A percentile compares a stretch with the other conserved stretches of the same genome.
Conservation (phyloP, 2,888 invertebrate genomes). For the Charanyca ferruginea region DNA sequence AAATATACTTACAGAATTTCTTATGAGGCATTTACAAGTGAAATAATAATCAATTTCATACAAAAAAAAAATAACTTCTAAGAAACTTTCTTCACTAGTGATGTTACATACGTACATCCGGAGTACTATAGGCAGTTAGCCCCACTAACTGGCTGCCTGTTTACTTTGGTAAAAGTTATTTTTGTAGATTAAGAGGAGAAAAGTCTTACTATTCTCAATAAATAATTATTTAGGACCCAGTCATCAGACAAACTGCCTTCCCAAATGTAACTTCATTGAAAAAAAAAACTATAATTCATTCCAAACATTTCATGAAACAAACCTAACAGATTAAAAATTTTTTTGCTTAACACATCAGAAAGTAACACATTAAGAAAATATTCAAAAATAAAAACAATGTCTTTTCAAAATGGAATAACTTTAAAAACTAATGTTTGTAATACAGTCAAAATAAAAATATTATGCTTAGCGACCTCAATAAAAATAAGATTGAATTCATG, state of each 20-base stretch:
- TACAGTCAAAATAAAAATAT: constrained; percentile 29
- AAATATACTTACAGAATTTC: too few species aligned
- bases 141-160: neutral
- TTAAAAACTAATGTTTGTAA: constrained; percentile 42
- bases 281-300: neutral
- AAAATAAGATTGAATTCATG: constrained; percentile 22
- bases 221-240: neutral
- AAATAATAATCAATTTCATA: neutral
- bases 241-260: neutral
- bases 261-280: neutral
- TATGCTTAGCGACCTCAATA: constrained; percentile 11
- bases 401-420: constrained; percentile 63
- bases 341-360: constrained; percentile 37
- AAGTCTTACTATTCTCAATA: too few species aligned
- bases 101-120: neutral
- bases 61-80: too few species aligned
- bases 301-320: neutral
- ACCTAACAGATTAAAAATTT: constrained; percentile 6
- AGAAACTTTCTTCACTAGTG: too few species aligned
- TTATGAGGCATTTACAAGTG: neutral
- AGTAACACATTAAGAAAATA: constrained; percentile 28
- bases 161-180: too few species aligned
- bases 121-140: neutral
- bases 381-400: constrained; percentile 54
- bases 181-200: neutral